Conservation (phyloP, 2,888 invertebrate genomes). For the Portevinia maculata region DNA sequence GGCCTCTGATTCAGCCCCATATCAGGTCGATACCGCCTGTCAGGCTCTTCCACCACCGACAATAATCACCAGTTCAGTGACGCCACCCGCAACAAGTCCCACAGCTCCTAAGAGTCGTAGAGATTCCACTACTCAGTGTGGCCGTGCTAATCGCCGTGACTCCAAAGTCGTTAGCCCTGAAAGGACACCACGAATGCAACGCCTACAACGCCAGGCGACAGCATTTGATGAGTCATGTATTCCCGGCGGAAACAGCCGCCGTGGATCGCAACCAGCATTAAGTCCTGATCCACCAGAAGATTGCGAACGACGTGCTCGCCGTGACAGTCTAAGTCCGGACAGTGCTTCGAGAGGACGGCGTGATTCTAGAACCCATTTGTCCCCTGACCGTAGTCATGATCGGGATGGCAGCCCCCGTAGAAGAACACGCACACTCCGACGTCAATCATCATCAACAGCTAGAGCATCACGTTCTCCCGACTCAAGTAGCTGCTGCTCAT, state of each 20-base stretch:
- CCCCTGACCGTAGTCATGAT: constrained; percentile 91
- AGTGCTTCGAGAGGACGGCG: constrained; percentile 90
- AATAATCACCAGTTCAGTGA: constrained; percentile 92
- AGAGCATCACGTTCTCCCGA: constrained; percentile 86
- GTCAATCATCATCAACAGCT: constrained; percentile 92
- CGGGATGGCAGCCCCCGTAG: constrained; percentile 91
- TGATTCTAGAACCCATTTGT: constrained; percentile 90
- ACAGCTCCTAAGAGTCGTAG: constrained; percentile 87
- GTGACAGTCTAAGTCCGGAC: constrained; percentile 95
- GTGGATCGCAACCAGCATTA: constrained; percentile 92
- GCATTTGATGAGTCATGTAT: constrained; percentile 93
- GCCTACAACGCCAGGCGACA: constrained; percentile 93
- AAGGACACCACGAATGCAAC: constrained; percentile 85
- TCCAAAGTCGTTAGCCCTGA: constrained; percentile 89
- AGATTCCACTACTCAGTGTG: constrained; percentile 94
- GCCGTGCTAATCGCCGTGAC: constrained; percentile 86
- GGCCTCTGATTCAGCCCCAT: constrained; percentile 87
- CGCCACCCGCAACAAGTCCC: constrained; percentile 92
- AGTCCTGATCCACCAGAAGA: constrained; percentile 91
- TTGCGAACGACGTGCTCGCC: constrained; percentile 86
- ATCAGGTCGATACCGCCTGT: constrained; percentile 86
- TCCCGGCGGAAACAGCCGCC: constrained; percentile 87
- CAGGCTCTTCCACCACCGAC: constrained; percentile 88
- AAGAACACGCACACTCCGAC: constrained; percentile 88
- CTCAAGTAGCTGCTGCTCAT: constrained; percentile 90